Conservation (phyloP, 2,797 vertebrate species). For the Echiichthys vipera region DNA sequence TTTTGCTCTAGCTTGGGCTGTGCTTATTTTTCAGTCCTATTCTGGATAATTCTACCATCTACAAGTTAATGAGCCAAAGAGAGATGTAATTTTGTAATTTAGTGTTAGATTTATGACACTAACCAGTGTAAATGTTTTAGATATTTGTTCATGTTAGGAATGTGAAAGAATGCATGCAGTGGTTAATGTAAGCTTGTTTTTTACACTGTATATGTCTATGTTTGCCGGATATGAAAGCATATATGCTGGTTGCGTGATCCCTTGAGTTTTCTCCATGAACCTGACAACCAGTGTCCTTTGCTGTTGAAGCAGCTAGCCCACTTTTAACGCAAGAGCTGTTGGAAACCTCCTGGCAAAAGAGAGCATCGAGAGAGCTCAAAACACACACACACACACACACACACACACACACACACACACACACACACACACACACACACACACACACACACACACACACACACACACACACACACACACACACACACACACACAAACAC, state of each 20-base stretch:
- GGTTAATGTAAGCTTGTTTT: neutral
- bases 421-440: conserved; percentile 18
- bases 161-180: neutral
- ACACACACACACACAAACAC: conserved; percentile 38
- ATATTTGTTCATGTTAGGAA: neutral
- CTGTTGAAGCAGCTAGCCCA: conserved; percentile 38
- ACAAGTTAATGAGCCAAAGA: conserved; percentile 16
- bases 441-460: conserved; percentile 36
- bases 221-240: conserved; percentile 15
- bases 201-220: conserved; percentile 2
- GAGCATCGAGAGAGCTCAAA: conserved; percentile 45
- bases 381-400: conserved; percentile 1
- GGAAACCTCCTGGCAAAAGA: conserved; percentile 74
- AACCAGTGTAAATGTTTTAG: neutral
- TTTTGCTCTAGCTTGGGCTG: conserved; percentile 26
- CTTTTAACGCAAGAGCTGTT: conserved; percentile 68
- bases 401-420: conserved; percentile 35
- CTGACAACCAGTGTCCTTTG: conserved; percentile 47
- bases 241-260: conserved; percentile 34
- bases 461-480: conserved; percentile 30
- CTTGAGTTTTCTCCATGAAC: conserved; percentile 41
- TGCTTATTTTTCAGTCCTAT: conserved; percentile 4
- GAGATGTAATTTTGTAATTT: neutral
- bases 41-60: neutral
- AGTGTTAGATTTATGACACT: neutral